Evolutionary conservation across 2,888 invertebrate genomes (phyloP), one percentile per base, ranked within the genome.

Genomic region (Ariolimax columbianus): DNA sequence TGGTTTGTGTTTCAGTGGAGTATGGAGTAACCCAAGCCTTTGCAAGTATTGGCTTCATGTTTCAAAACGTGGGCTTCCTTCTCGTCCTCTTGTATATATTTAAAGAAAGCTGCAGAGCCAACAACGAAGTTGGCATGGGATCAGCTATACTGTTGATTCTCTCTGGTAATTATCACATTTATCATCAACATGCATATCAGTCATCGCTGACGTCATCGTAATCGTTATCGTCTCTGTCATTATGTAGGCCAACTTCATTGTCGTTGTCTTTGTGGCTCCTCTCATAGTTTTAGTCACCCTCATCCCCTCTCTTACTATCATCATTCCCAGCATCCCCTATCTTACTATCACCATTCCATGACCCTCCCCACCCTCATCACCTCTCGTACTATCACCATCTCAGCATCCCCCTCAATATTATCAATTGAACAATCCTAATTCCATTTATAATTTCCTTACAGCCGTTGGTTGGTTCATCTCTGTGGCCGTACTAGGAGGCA

Each of bases 21-120:
- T 51, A 30, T 51, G 75, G 75, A 6, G 75, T 75, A 14, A 75
- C 51, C 1, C 75, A 75, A 33, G 75, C 75, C 17, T 75, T 75
- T 63, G 59, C 59, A 63, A 84, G 86, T 30, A 82, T 88, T 59
- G 88, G 86, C 17, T 88, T 86, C 36, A 73, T 86, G 59, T 84
- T 83, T 14, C 83, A 87, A n/a, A 86, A 86, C 47, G 80, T 87
- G 19, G 86, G 75, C 23, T 83, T 86, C 26, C 59, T 87, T 1
- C 79, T 88, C 30, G 36, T 86, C 23, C n/a, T 87, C 30, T 83
- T 86, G 26, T 82, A 59, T 81, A 80, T 88, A 55, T 88, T 86
- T 36, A 73, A 73, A 43, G 77, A 63, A 6, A 59, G 33, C 36
- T 87, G 86, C 40, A 84, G 85, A 23, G 81, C 82, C 6, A 86